phyloP scores from a whole-genome alignment of 2,797 vertebrate species.

The Sebastes alutus region DNA sequence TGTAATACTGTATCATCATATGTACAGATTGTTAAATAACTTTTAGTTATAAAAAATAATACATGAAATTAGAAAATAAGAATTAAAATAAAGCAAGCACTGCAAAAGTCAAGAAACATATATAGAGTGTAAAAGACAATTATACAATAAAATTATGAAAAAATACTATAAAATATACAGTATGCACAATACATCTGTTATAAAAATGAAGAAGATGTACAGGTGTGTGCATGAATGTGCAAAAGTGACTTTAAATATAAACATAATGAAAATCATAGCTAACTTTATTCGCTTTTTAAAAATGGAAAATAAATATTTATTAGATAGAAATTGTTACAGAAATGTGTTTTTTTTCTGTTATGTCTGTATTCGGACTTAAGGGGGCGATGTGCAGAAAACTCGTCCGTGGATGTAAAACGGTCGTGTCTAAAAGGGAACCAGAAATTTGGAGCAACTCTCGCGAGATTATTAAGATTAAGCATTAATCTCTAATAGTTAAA shows the following conservation, averaged over 20 bases:
- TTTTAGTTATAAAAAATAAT: background rate
- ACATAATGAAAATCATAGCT: background rate
- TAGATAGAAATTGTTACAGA: background rate
- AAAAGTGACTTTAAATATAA: background rate
- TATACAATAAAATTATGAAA: background rate
- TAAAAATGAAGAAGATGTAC: background rate
- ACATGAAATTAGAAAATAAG: background rate
- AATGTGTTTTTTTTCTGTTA: background rate
- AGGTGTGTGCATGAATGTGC: background rate
- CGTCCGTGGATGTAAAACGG: too few relatives aligned
- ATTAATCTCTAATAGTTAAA: too few relatives aligned
- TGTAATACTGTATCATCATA: background rate
- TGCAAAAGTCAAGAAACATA: background rate
- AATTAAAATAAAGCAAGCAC: background rate
- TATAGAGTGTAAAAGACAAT: background rate
- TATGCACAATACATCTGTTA: background rate
- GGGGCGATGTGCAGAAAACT: constrained; percentile 27
- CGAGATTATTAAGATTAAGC: too few relatives aligned
- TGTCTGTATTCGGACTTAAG: background rate
- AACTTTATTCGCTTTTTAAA: background rate
- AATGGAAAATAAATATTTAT: background rate
- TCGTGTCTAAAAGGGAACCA: too few relatives aligned
- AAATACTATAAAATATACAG: background rate
- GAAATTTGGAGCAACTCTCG: too few relatives aligned
- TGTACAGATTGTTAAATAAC: background rate